Base-by-base conservation (phyloP, 2,113 vertebrate species). In the Saguinus midas region DNA sequence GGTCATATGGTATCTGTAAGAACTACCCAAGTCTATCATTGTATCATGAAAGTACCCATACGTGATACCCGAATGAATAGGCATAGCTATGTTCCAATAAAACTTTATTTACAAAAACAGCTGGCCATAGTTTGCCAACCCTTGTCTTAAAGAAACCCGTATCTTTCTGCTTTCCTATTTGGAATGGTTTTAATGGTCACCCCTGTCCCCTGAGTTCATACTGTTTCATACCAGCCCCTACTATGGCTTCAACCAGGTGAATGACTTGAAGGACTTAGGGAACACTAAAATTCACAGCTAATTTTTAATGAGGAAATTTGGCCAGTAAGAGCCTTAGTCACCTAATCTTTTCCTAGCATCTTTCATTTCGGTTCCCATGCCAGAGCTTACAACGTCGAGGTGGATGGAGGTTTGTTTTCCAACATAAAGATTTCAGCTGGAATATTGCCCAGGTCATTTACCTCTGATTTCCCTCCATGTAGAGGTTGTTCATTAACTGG, bases 391-490 rank as follows among this genome's bases (percentile, higher is more conserved):
- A 81, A 29, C 35, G 64, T 27, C 52, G 68, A 96, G 82, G 87
- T 94, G 23, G 75, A 79, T 73, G 27, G 83, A 73, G 78, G 86
- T n/a, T 68, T 94, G 85, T 90, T 97, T 98, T 94, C 85, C 85
- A 91, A 64, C 91, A 88, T 55, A 88, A 95, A 96, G 96, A 91
- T 88, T 97, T 78, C 83, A 95, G 91, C 94, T 96, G 96, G 83
- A 97, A 68, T 48, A 80, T 32, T 87, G 93, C 90, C 89, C 37
- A 11, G 86, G 91, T 73, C 94, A 88, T 97, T 94, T 96, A 48
- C 98, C 94, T 97, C 95, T 17, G 61, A 91, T 96, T 96, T 97
- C 66, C 72, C n/a, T 87, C 18, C 58, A 48, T 35, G 55, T 43
- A 58, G 58, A 75, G 64, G 64, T 97, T 97, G 94, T 96, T 92